These are phyloP conservation scores for Stigmatopora argus DNA, from an alignment of 2,113 vertebrate species.

Conservation along the genomic window DNA sequence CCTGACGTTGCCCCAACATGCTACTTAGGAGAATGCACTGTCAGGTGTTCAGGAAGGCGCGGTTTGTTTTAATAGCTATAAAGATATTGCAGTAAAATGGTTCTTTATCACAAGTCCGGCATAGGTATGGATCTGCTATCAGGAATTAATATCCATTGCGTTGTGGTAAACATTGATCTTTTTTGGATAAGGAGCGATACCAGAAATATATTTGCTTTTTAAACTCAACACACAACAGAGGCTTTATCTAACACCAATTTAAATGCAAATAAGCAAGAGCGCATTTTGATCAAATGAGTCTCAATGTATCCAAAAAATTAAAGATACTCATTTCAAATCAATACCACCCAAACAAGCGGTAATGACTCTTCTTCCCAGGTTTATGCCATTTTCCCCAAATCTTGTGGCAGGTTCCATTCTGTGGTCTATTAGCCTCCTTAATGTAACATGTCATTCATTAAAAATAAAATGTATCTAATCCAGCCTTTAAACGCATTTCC, in stretches of 20 bases:
- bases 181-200: not conserved
- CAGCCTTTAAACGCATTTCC: not conserved
- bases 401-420: not conserved
- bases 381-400: not conserved
- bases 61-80: constrained; percentile 45
- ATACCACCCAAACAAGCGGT: too few species aligned
- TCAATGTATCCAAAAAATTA: too few species aligned
- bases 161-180: not conserved
- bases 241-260: too few species aligned
- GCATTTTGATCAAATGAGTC: too few species aligned
- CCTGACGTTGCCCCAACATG: constrained; percentile 39
- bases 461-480: not conserved
- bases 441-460: not conserved
- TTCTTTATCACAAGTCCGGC: not conserved
- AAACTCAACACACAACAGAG: too few species aligned
- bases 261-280: too few species aligned
- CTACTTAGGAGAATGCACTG: constrained; percentile 62
- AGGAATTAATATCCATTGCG: not conserved
- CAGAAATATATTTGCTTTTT: too few species aligned
- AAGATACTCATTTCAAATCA: too few species aligned
- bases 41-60: constrained; percentile 55
- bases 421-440: not conserved
- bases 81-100: not conserved
- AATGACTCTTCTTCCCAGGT: too few species aligned
- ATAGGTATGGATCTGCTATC: not conserved